phyloP scores from a whole-genome alignment of 2,888 invertebrate genomes.

The Lochmaea capreae region DNA sequence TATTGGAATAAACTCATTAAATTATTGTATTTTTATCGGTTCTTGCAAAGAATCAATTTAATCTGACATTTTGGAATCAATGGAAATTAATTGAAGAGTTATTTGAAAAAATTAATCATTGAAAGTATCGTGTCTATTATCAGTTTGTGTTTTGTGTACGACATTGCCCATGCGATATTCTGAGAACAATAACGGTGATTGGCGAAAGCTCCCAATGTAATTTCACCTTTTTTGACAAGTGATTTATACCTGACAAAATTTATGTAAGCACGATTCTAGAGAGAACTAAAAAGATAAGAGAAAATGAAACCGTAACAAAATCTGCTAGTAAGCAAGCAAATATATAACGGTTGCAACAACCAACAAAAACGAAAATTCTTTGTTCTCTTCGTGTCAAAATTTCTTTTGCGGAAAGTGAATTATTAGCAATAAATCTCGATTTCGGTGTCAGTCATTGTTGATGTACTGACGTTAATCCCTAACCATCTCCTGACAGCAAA shows the following conservation, averaged over 20 bases:
- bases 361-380: constrained; percentile 57
- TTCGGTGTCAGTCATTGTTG: constrained; percentile 63
- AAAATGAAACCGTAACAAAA: constrained; percentile 49
- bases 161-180: not conserved
- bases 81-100: no score
- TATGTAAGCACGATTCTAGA: constrained; percentile 27
- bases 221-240: constrained; percentile 21
- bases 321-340: constrained; percentile 33
- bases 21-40: no score
- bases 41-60: no score
- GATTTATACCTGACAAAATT: constrained; percentile 34
- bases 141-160: not conserved
- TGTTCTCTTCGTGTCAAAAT: constrained; percentile 65
- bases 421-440: constrained; percentile 67
- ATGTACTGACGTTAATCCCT: constrained; percentile 33
- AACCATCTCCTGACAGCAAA: constrained; percentile 1
- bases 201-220: constrained; percentile 13
- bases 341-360: constrained; percentile 28
- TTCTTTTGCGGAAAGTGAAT: constrained; percentile 65
- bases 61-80: no score
- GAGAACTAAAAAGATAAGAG: constrained; percentile 10
- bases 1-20: no score
- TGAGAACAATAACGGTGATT: constrained; percentile 25
- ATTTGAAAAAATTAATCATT: not conserved
- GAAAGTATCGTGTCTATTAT: not conserved